Evolutionary conservation across 2,113 vertebrate species (phyloP).

Genomic region (Tenrec ecaudatus): DNA sequence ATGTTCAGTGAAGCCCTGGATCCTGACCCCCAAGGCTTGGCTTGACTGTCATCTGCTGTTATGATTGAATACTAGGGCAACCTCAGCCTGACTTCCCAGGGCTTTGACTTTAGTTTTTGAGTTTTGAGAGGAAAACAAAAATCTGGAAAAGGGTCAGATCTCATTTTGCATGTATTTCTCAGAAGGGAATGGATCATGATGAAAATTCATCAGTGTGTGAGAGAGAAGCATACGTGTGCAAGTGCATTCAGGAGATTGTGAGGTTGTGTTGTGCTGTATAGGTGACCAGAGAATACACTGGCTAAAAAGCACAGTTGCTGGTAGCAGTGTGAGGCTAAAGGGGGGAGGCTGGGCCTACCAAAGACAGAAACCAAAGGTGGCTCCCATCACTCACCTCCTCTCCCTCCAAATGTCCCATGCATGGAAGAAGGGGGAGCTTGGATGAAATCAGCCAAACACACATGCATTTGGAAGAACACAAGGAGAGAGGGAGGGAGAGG

Average conservation of each 20-base stretch:
- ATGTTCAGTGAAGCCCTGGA: constrained; percentile 1
- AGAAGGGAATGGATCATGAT: constrained; percentile 23
- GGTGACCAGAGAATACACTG: constrained; percentile 1
- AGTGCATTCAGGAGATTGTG: not conserved
- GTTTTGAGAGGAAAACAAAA: constrained; percentile 54
- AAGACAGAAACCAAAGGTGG: not conserved
- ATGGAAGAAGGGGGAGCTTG: not conserved
- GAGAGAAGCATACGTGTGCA: not conserved
- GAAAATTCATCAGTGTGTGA: not conserved
- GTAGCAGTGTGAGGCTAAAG: not conserved
- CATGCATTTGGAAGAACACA: not conserved
- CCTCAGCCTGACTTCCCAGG: constrained; percentile 15
- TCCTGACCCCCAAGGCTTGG: not conserved
- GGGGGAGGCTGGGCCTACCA: not conserved
- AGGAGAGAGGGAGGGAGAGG: not conserved
- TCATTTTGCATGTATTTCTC: constrained; percentile 46
- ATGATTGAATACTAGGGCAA: not conserved
- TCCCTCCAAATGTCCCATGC: not conserved
- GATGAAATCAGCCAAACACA: not conserved
- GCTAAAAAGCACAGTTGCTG: constrained; percentile 12
- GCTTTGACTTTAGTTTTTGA: constrained; percentile 29
- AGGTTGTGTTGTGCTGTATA: not conserved
- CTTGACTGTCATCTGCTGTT: not conserved
- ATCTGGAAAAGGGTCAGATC: not conserved
- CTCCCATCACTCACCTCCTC: not conserved